Evolutionary conservation across 2,888 invertebrate genomes (phyloP).

Genomic region (Lochmaea capreae): DNA sequence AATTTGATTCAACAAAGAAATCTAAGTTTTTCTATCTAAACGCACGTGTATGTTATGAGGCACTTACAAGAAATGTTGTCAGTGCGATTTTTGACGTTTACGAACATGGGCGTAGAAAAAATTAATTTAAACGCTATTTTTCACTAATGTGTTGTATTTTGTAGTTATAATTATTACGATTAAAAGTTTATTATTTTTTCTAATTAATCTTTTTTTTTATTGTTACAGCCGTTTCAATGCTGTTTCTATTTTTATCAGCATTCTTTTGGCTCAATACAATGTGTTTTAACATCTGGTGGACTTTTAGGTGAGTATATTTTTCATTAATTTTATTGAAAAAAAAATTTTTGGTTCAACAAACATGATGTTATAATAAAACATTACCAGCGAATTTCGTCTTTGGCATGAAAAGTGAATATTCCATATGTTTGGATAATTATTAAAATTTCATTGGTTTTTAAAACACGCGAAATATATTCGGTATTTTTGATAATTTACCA

Average conservation of each 20-base stretch:
- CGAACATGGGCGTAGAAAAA: no score
- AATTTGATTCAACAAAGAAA: no score
- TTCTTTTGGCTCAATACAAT: conserved; percentile 95
- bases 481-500: background rate
- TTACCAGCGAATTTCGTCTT: background rate
- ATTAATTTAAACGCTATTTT: no score
- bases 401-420: background rate
- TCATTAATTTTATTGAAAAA: background rate
- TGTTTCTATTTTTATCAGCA: conserved; percentile 89
- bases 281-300: conserved; percentile 97
- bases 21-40: no score
- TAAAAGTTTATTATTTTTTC: background rate
- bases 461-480: background rate
- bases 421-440: background rate
- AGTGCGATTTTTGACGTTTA: no score
- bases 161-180: background rate
- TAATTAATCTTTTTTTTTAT: conserved; percentile 23
- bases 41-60: no score
- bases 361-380: background rate
- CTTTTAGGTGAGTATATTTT: conserved; percentile 75
- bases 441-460: background rate
- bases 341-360: no score
- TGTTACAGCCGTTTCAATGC: conserved; percentile 83
- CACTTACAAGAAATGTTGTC: no score
- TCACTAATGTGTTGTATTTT: no score